A percentile compares a stretch with the other conserved stretches of the same genome.
Conservation (phyloP, 1,140 invertebrate genomes). For the Caenorhabditis latens region DNA sequence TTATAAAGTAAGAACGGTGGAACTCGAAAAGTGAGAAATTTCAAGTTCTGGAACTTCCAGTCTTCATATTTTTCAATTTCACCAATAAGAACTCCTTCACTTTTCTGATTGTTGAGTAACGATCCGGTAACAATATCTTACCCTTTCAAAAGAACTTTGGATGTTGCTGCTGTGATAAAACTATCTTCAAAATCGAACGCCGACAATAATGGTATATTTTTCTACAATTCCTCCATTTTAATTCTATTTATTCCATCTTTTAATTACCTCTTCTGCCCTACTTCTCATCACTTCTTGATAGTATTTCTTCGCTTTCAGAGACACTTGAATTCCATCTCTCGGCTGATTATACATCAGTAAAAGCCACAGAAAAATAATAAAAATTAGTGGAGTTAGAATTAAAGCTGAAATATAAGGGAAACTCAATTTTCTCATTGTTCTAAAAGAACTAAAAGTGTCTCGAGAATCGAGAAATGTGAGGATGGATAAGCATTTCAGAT, state of each 20-base stretch:
- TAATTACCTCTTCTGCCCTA: not conserved
- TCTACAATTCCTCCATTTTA: not conserved
- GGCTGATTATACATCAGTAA: not conserved
- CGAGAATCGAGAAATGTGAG: not conserved
- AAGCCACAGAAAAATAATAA: not conserved
- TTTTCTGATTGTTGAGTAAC: no score
- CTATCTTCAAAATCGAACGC: slow-evolving; percentile 17
- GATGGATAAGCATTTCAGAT: slow-evolving; percentile 8
- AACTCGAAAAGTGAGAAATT: no score
- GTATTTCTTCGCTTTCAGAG: not conserved
- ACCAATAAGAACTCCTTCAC: no score
- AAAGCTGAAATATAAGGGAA: not conserved
- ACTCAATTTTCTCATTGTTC: slow-evolving; percentile 5
- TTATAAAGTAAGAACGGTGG: no score
- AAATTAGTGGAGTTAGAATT: not conserved
- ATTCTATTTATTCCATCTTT: not conserved
- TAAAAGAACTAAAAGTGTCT: slow-evolving; percentile 23
- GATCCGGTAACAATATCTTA: no score
- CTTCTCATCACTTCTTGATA: not conserved
- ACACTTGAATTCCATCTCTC: not conserved
- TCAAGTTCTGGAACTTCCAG: no score
- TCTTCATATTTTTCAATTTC: no score
- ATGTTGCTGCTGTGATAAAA: not conserved
- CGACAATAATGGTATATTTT: slow-evolving; percentile 11
- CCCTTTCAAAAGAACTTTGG: no score